Evolutionary conservation across 2,113 vertebrate genomes (phyloP), one percentile per base, ranked within the genome.

Genomic region (Rhinogobius similis): DNA sequence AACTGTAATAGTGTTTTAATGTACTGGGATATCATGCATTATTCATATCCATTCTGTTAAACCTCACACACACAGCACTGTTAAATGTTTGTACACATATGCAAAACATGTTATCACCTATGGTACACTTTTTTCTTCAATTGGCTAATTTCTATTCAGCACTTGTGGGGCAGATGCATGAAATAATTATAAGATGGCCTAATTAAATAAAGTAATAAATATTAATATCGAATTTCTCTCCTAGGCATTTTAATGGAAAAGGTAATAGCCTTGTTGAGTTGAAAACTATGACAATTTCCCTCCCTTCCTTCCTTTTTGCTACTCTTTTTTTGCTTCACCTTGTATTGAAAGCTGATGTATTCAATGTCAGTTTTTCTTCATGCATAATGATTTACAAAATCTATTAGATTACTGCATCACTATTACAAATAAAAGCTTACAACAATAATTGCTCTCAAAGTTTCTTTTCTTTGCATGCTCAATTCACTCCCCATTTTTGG

Each of bases 11-110:
- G 78, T 68, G 56, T 61, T 76, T 65, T 88, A 82, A 83, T 87
- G 77, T 70, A 77, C 69, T 53, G 70, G 65, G 61, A 70, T 62
- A 70, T 61, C 68, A 78, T 89, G 77, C 80, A 90, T 86, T 73
- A 86, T 86, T 82, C 67, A 86, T 72, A 32, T 39, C 66, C 36
- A 44, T 79, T 67, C 64, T 65, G 68, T 77, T 73, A 83, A 81
- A 70, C 76, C 2, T 66, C 85, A 55, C 52, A 23, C 85, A 55
- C 52, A 23, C 9, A 12, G 23, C 21, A 24, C 44, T 18, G 44
- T 41, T 48, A 48, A 23, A 55, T 24, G 52, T 55, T 26, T 53
- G 10, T 10, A 23, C 21, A 23, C 23, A 53, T 7, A 12, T 24
- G 20, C 21, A 24, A 21, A 23, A 5, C 11, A 24, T 55, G 24